Evolutionary conservation across 2,797 vertebrate species (phyloP), one percentile per base, ranked within the genome.

Genomic region (Chiroxiphia lanceolata): DNA sequence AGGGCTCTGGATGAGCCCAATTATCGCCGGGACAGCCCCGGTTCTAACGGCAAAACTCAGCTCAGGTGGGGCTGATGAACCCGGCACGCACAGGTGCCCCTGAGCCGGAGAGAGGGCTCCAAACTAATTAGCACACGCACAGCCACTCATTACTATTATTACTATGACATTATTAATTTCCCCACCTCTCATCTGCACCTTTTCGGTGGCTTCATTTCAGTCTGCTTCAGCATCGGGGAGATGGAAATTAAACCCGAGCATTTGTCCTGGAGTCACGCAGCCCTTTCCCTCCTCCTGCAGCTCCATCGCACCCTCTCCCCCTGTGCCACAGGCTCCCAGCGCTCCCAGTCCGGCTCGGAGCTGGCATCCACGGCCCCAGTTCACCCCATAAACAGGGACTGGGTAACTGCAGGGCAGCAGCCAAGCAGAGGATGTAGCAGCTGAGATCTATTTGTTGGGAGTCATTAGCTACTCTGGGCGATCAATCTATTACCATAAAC

Each of bases 401-500:
- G 60, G 53, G 33, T n/a, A 4, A 3, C 21, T 10, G 9, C 44
- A 9, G 90, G 69, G 89, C 90, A 61, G 76, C 92, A 44, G 29
- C 74, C 82, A 48, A 65, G 91, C 88, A 68, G 75, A 4, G 74
- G 96, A 87, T 89, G 59, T 40, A 27, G 87, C 74, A 11, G 69
- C 90, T 92, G 95, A 94, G 93, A 90, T 72, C 25, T 87, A n/a
- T 97, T 97, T 96, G 93, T 76, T 90, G 93, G 96, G 94, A 96
- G 96, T 96, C 95, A 97, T 96, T 95, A 97, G 97, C 95, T 96
- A 63, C 97, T 96, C 97, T 94, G 97, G 83, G 93, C 93, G 15
- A 94, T 96, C 97, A 95, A 96, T 97, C 97, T 63, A 96, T 98
- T 97, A 97, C 97, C 97, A 97, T 98, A 96, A 97, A 96, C 96